A percentile compares a stretch with the other conserved stretches of the same genome.
phyloP scores from a whole-genome alignment of 2,797 vertebrate genomes.

The Cercopithecus mitis region DNA sequence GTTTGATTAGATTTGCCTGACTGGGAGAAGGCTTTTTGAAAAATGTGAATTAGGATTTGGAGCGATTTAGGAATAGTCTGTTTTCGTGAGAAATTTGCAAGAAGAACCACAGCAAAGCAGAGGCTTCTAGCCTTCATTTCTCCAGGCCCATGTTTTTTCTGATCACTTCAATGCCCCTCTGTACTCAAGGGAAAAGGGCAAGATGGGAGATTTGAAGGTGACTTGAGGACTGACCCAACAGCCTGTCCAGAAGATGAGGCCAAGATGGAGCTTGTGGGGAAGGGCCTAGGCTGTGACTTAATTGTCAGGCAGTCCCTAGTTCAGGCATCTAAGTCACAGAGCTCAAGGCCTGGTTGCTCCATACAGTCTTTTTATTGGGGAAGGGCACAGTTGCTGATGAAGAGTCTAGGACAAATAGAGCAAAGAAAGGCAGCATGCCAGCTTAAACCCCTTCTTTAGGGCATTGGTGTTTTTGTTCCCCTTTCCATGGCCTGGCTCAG shows the following conservation, averaged over 20 bases:
- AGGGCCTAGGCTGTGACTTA: conserved; percentile 24
- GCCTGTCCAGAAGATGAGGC: conserved; percentile 32
- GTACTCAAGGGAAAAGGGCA: background rate
- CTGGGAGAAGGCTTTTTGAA: background rate
- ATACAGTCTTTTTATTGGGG: background rate
- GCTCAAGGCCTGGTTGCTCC: conserved; percentile 34
- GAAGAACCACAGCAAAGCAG: background rate
- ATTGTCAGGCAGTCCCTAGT: conserved; percentile 11
- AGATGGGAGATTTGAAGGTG: conserved; percentile 29
- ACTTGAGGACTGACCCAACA: conserved; percentile 25
- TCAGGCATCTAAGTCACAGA: conserved; percentile 44
- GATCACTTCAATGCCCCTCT: background rate
- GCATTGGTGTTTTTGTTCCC: conserved; percentile 66
- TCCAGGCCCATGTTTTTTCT: conserved; percentile 10
- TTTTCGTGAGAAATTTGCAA: conserved; percentile 53
- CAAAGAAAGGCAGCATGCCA: conserved; percentile 63
- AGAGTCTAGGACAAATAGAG: conserved; percentile 59
- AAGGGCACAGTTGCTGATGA: conserved; percentile 55
- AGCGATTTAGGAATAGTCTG: conserved; percentile 17
- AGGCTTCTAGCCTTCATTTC: conserved; percentile 23
- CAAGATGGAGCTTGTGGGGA: conserved; percentile 52
- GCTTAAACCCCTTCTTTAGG: conserved; percentile 54
- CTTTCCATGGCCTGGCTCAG: conserved; percentile 66
- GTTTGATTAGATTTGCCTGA: conserved; percentile 50
- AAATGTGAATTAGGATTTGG: conserved; percentile 27